Percentiles rank a stretch among this genome's conserved stretches.
phyloP scores from a whole-genome alignment of 1,140 invertebrate genomes.

The Adelges cooleyi region DNA sequence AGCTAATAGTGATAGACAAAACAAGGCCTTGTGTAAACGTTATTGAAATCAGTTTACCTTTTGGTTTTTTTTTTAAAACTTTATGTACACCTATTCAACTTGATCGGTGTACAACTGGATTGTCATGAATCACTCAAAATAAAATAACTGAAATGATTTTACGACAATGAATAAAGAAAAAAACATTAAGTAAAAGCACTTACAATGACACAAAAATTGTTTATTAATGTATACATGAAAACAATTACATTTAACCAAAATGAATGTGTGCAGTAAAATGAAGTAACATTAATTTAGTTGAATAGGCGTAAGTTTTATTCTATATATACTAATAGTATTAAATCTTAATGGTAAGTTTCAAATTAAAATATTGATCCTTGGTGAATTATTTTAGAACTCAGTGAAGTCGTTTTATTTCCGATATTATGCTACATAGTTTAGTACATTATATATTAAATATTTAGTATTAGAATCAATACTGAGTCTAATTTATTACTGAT shows the following conservation, averaged over 20 bases:
- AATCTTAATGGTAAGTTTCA: no score
- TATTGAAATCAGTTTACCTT: conserved; percentile 24
- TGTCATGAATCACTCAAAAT: conserved; percentile 10
- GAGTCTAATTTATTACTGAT: no score
- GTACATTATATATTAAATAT: no score
- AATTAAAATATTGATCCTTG: no score
- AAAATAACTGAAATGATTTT: conserved; percentile 17
- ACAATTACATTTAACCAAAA: not conserved
- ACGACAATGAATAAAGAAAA: conserved; percentile 6
- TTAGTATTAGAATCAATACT: no score
- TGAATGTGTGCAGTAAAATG: not conserved
- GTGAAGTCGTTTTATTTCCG: no score
- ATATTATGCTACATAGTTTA: no score
- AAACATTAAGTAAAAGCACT: not conserved
- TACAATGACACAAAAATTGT: not conserved
- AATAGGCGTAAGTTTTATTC: conserved; percentile 23
- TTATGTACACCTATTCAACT: conserved; percentile 25
- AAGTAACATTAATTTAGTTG: conserved; percentile 9
- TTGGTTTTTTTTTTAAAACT: conserved; percentile 9
- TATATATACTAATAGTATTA: no score
- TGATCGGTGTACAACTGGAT: conserved; percentile 16
- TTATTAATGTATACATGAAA: not conserved
- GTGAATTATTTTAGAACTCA: no score
- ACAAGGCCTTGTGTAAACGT: conserved; percentile 27
- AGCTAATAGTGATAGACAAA: conserved; percentile 19